These are phyloP conservation scores for Coelopa pilipes DNA, from an alignment of 2,888 invertebrate genomes.

Conservation along the genomic window DNA sequence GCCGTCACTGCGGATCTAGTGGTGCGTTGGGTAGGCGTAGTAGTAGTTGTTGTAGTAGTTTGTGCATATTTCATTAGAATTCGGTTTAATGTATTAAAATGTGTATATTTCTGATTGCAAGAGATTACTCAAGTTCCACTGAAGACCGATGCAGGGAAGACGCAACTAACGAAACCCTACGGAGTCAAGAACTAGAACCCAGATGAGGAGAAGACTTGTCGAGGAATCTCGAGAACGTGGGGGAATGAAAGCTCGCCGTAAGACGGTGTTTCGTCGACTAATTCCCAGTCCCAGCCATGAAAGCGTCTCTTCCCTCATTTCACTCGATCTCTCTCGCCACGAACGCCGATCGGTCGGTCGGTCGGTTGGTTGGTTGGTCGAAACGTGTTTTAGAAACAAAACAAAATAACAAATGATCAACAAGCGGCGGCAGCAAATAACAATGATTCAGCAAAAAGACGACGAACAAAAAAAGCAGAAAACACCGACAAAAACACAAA, in stretches of 20 bases:
- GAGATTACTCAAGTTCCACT: no score
- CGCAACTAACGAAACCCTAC: neutral
- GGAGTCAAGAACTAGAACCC: neutral
- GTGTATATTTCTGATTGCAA: no score
- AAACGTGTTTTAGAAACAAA: neutral
- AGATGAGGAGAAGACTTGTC: neutral
- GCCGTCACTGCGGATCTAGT: constrained; percentile 54
- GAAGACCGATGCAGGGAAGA: no score
- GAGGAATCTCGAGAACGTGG: neutral
- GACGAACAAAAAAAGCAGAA: no score
- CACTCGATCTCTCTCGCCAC: neutral
- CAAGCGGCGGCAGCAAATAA: no score
- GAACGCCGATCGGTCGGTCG: neutral
- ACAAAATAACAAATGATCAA: neutral
- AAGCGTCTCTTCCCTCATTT: neutral
- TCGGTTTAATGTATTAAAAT: no score
- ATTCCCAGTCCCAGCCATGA: neutral
- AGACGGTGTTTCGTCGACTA: no score
- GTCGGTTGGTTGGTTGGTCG: no score
- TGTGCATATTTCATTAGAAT: neutral
- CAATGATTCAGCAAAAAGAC: no score
- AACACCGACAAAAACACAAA: no score
- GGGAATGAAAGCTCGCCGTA: neutral
- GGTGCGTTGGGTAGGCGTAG: constrained; percentile 21
- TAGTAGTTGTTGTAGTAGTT: constrained; percentile 31